These are phyloP conservation scores for Phaonia tiefii DNA, from an alignment of 2,888 invertebrate species.

Conservation along the genomic window DNA sequence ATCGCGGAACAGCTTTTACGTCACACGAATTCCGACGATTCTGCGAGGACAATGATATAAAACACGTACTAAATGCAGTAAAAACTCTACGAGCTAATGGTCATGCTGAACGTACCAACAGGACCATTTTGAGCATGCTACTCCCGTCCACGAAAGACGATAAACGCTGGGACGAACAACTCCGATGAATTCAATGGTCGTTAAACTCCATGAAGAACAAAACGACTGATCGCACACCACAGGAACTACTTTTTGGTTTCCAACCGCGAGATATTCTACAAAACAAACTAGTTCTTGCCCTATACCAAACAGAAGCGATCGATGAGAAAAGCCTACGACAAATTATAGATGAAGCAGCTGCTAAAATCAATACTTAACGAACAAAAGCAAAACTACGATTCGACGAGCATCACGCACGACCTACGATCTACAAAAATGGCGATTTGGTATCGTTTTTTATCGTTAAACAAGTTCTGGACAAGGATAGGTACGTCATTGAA, in stretches of 20 bases:
- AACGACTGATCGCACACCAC: conserved; percentile 26
- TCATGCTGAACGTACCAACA: conserved; percentile 29
- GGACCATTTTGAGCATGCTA: conserved; percentile 53
- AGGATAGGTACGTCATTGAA: no score
- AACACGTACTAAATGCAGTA: conserved; percentile 69
- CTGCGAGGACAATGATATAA: conserved; percentile 63
- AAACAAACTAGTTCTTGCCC: conserved; percentile 19
- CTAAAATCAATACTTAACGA: conserved; percentile 32
- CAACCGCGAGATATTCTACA: conserved; percentile 14
- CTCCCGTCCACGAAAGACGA: conserved; percentile 46
- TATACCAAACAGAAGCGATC: neutral
- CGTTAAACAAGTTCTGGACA: no score
- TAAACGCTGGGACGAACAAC: conserved; percentile 52
- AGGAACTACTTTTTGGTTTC: conserved; percentile 41
- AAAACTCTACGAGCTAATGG: conserved; percentile 67
- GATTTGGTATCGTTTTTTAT: conserved; percentile 59
- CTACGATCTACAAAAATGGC: conserved; percentile 41
- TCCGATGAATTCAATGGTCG: conserved; percentile 44
- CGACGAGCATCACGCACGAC: conserved; percentile 47
- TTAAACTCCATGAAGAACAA: conserved; percentile 22
- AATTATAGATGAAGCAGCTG: conserved; percentile 10
- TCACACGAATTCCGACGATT: conserved; percentile 36
- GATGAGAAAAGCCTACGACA: neutral
- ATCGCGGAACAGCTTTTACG: neutral
- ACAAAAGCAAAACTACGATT: conserved; percentile 47